Evolutionary conservation across 2,113 vertebrate species (phyloP), one percentile per base, ranked within the genome.

Genomic region (Scartelaos histophorus): DNA sequence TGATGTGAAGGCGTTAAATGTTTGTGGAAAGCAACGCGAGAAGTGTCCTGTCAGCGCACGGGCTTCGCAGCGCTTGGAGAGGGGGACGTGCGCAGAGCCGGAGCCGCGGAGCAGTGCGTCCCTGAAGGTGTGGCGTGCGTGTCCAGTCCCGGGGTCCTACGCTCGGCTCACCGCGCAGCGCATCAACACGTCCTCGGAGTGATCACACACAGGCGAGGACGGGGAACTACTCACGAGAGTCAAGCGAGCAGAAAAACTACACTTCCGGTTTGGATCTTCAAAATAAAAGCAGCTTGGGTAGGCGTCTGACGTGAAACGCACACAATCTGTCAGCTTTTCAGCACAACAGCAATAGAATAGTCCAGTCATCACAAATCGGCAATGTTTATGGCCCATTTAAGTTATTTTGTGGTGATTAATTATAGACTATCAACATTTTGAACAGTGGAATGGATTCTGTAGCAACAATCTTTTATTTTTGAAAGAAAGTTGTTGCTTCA

Each of bases 71-170:
- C 34, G 60, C 60, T 60, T 34, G 29, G 25, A n/a, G n/a, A 43
- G 53, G 47, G 47, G 45, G 56, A 68, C 69, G 58, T 58, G 5
- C 16, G 17, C 22, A 60, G 67, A 70, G 45, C 43, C 74, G 67
- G 66, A 9, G 74, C 45, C 51, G 78, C 24, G 66, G 11, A n/a
- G 21, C 57, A 68, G 76, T 45, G 75, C 43, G 76, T 84, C 82
- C 73, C 82, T 67, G 78, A 83, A 86, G 79, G 79, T 71, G 85
- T 81, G 81, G 75, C 79, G 83, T 38, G 34, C 34, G 34, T n/a
- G 34, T 64, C 81, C 24, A 46, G 78, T 79, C 70, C 70, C 74
- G 66, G 56, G 56, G 75, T 78, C 80, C 81, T 17, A 78, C 51
- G n/a, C 7, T n/a, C 84, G 17, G 76, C 3, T 51, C 25, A 69